phyloP scores from a whole-genome alignment of 2,888 invertebrate genomes.

The Ceraclea dissimilis region DNA sequence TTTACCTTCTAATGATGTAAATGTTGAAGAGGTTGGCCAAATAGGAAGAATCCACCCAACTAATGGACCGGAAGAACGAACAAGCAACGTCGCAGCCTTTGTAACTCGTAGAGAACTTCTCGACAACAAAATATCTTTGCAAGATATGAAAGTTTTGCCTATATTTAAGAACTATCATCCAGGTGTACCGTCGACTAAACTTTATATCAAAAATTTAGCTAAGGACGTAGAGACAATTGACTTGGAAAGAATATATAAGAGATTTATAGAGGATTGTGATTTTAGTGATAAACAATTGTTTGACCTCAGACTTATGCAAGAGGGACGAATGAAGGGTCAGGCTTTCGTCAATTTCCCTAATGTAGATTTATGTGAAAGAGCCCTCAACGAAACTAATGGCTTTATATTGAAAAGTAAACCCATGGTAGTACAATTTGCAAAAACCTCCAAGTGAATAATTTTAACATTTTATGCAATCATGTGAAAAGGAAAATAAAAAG shows the following conservation, averaged over 20 bases:
- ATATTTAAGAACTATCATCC: slow-evolving; percentile 81
- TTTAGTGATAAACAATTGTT: slow-evolving; percentile 45
- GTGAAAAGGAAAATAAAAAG: neutral
- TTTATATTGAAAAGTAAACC: slow-evolving; percentile 81
- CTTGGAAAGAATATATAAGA: slow-evolving; percentile 66
- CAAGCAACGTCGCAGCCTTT: neutral
- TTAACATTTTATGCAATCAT: neutral
- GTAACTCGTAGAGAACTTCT: slow-evolving; percentile 60
- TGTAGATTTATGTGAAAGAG: slow-evolving; percentile 60
- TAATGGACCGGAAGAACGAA: neutral
- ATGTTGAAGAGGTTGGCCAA: slow-evolving; percentile 39
- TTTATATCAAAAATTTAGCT: slow-evolving; percentile 89
- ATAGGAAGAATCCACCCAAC: slow-evolving; percentile 37
- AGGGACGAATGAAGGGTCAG: slow-evolving; percentile 95
- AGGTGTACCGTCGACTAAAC: slow-evolving; percentile 71
- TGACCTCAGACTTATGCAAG: slow-evolving; percentile 80
- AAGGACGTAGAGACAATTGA: slow-evolving; percentile 72
- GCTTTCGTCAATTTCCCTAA: slow-evolving; percentile 82
- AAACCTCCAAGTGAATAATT: slow-evolving; percentile 32
- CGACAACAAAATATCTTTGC: slow-evolving; percentile 59
- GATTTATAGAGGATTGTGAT: slow-evolving; percentile 47
- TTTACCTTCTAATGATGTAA: slow-evolving; percentile 32
- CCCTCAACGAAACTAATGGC: slow-evolving; percentile 80
- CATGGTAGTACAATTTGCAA: slow-evolving; percentile 81
- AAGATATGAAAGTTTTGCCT: slow-evolving; percentile 64